Evolutionary conservation across 2,797 vertebrate species (phyloP).

Genomic region (Ceyx erithaca): DNA sequence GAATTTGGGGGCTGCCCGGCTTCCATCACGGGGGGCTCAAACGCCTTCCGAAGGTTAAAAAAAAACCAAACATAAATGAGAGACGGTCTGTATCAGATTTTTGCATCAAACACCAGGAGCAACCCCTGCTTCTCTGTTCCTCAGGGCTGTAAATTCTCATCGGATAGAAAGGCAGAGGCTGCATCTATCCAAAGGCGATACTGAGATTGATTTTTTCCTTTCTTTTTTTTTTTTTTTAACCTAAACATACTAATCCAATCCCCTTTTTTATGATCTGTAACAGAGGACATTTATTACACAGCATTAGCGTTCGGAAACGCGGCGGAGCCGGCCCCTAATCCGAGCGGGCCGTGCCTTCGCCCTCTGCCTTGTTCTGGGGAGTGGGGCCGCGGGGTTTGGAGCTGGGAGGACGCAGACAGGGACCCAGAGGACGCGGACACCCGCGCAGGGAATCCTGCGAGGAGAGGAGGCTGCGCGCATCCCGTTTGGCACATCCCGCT

Average conservation of each 20-base stretch:
- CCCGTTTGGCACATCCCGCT: neutral
- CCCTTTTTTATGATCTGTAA: constrained; percentile 70
- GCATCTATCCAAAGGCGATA: constrained; percentile 21
- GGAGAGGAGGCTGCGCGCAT: neutral
- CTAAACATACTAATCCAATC: constrained; percentile 63
- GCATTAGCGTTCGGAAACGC: constrained; percentile 47
- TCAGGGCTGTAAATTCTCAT: constrained; percentile 51
- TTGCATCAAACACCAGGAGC: constrained; percentile 10
- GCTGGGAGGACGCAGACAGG: neutral
- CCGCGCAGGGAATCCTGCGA: neutral
- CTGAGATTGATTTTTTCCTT: neutral
- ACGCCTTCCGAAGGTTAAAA: neutral
- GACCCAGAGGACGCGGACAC: neutral
- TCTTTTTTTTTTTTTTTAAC: neutral
- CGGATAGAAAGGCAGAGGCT: constrained; percentile 26
- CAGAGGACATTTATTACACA: constrained; percentile 56
- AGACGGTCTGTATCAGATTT: neutral
- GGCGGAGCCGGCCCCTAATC: constrained; percentile 12
- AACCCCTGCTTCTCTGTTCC: neutral
- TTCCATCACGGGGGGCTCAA: neutral
- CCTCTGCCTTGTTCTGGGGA: neutral
- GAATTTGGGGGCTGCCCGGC: neutral
- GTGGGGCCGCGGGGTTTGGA: neutral
- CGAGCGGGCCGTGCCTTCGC: neutral
- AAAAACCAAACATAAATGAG: too few species aligned